phyloP scores from a whole-genome alignment of 1,140 invertebrate genomes.

The Antheraea pernyi region DNA sequence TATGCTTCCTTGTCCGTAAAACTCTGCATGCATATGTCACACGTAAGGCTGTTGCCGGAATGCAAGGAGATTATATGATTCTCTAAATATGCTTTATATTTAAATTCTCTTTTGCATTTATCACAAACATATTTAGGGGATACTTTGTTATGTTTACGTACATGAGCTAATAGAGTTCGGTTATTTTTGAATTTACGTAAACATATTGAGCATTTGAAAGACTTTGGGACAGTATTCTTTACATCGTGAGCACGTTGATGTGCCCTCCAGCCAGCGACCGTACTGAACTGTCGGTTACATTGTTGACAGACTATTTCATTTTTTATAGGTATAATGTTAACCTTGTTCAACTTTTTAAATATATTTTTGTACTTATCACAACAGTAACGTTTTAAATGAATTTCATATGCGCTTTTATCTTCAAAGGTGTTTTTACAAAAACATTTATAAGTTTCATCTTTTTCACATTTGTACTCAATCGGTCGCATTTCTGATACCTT shows the following conservation, averaged over 20 bases:
- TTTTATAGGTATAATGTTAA: conserved; percentile 7
- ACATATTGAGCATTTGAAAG: conserved; percentile 66
- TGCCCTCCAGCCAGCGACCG: conserved; percentile 5
- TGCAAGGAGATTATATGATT: conserved; percentile 71
- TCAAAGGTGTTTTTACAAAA: conserved; percentile 18
- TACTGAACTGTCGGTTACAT: conserved; percentile 16
- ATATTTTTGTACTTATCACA: conserved; percentile 19
- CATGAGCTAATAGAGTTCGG: conserved; percentile 64
- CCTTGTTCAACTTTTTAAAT: conserved; percentile 13
- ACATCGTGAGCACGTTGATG: conserved; percentile 13
- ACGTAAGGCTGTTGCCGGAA: conserved; percentile 54
- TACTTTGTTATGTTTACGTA: conserved; percentile 65
- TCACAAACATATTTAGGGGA: conserved; percentile 53
- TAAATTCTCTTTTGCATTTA: conserved; percentile 70
- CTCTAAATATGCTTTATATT: conserved; percentile 69
- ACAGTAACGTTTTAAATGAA: conserved; percentile 19
- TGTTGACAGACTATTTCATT: conserved; percentile 9
- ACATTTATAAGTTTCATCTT: conserved; percentile 15
- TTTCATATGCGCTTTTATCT: conserved; percentile 20
- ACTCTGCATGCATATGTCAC: conserved; percentile 53
- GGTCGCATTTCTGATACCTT: neutral
- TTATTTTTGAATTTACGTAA: conserved; percentile 69
- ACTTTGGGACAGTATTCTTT: conserved; percentile 4
- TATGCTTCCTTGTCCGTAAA: conserved; percentile 57
- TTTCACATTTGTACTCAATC: neutral